Evolutionary conservation across 1,140 invertebrate genomes (phyloP), one percentile per base, ranked within the genome.

Genomic region (Aphis craccivora): DNA sequence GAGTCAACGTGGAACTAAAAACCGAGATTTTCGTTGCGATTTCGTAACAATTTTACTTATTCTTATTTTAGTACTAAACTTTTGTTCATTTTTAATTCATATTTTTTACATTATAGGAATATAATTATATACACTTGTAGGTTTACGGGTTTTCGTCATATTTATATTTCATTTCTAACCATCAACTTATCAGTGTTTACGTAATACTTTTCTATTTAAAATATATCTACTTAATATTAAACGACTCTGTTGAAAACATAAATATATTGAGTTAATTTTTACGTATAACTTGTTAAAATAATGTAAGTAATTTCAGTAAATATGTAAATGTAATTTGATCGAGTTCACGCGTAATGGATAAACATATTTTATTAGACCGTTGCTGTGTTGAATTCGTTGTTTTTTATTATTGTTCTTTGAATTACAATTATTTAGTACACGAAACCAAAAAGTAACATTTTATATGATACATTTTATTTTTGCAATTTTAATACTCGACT

Each of bases 311-410:
- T 89, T 37, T 53, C n/a, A 55, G 51, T 53, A 35, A 48, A 88
- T 89, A 55, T 55, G 22, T 25, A 40, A 37, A 55, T 55, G 88
- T 89, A 55, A 40, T 53, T 89, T 40, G 67, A 90, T 60, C 89
- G 89, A 90, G 25, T 90, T 90, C 53, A 90, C 89, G 35, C 18
- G 53, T 67, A 90, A 90, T 90, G 89, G 89, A 90, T 60, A 90
- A 67, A 25, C 25, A 43, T 67, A 67, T 43, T 60, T 90, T 90
- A 43, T 40, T 90, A 90, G 89, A 90, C 89, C 89, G 37, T 90
- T 90, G n/a, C 89, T 60, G 37, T 37, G 55, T 67, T 67, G 89
- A 90, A 90, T 90, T 90, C 89, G 37, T 40, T 18, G 40, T 22
- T 35, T 88, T 84, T 81, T 84, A 84, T 83, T 84, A 43, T 84